Evolutionary conservation across 2,113 vertebrate species (phyloP).

Genomic region (Antechinus stuartii): DNA sequence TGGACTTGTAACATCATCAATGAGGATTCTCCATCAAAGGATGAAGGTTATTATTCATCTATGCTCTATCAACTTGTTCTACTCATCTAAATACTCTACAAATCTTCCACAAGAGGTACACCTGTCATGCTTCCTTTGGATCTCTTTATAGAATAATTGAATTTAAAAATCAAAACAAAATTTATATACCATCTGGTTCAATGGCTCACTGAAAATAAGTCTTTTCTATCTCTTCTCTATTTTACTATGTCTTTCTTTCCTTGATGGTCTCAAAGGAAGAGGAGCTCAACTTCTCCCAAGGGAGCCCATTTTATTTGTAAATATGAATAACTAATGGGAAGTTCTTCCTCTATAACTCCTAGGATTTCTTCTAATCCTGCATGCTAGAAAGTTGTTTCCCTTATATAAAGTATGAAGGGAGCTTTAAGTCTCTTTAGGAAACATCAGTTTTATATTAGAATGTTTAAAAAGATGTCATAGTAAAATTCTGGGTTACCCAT

Average conservation of each 20-base stretch:
- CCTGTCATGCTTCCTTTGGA: background rate
- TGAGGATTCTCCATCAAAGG: background rate
- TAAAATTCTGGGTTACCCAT: background rate
- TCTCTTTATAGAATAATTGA: background rate
- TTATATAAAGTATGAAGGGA: background rate
- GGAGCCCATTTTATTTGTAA: background rate
- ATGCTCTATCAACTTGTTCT: background rate
- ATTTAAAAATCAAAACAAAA: background rate
- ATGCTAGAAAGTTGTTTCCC: background rate
- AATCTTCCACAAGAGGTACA: background rate
- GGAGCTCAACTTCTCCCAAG: background rate
- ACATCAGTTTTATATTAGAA: background rate
- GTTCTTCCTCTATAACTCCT: background rate
- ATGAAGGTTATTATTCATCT: background rate
- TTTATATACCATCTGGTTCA: background rate
- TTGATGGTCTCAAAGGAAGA: background rate
- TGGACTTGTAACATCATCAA: background rate
- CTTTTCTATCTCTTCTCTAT: background rate
- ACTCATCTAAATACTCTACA: background rate
- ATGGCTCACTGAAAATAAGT: background rate
- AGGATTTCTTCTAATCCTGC: background rate
- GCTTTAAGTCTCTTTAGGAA: background rate
- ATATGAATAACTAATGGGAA: background rate
- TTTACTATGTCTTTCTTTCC: background rate
- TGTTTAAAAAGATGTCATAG: background rate